Percentiles rank a stretch among this genome's conserved stretches.
These are phyloP conservation scores for Thamnophis elegans DNA, from an alignment of 2,797 vertebrate genomes.

Conservation along the genomic window DNA sequence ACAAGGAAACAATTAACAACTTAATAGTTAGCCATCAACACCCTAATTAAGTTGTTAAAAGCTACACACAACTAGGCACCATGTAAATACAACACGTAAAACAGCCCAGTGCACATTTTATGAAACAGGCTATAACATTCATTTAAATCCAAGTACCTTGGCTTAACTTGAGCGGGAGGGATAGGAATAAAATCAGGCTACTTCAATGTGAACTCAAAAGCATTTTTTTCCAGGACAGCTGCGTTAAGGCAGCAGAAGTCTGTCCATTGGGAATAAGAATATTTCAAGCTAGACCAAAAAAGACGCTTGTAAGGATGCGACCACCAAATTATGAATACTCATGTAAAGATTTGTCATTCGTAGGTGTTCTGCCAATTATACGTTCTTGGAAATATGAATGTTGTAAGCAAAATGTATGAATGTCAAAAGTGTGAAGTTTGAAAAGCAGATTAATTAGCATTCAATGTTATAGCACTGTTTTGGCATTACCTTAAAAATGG, in stretches of 20 bases:
- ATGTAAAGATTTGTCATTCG: background rate
- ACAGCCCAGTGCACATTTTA: background rate
- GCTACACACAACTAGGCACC: background rate
- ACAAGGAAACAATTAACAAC: background rate
- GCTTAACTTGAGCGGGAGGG: background rate
- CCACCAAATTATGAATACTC: background rate
- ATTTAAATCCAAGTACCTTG: background rate
- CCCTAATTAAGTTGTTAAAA: background rate
- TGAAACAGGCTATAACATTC: background rate
- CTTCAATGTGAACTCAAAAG: background rate
- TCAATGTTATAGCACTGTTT: background rate
- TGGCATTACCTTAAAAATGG: constrained; percentile 42
- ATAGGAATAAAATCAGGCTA: background rate
- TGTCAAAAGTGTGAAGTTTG: background rate
- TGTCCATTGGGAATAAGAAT: background rate
- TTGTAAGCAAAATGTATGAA: background rate
- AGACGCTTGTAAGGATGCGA: background rate
- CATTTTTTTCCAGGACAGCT: background rate
- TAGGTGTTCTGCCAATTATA: background rate
- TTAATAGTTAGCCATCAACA: background rate
- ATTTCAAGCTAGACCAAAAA: background rate
- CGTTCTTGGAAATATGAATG: background rate
- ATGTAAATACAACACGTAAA: background rate
- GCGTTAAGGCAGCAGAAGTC: background rate
- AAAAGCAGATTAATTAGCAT: background rate